phyloP scores from a whole-genome alignment of 2,113 vertebrate genomes.

The Carlito syrichta region DNA sequence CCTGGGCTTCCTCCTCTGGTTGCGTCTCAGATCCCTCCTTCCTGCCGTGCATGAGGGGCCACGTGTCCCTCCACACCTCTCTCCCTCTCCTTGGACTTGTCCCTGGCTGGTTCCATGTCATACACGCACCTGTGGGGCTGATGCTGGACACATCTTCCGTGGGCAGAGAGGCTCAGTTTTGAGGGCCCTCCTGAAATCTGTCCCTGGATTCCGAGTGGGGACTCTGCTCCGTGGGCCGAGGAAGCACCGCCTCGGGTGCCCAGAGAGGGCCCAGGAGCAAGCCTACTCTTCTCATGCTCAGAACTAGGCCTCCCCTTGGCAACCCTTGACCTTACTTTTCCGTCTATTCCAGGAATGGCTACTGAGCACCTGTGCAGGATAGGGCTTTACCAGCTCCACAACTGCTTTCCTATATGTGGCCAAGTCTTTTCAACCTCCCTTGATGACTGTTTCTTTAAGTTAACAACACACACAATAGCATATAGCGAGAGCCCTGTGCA shows the following conservation, averaged over 20 bases:
- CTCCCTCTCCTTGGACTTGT: accelerated
- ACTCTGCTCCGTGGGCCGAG: accelerated
- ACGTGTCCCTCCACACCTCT: accelerated
- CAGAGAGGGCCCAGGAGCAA: not conserved
- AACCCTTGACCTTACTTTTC: not conserved
- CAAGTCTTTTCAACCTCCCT: not conserved
- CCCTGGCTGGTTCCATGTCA: not conserved
- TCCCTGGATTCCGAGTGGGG: not conserved
- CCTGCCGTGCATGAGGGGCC: accelerated
- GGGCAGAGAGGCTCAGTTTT: accelerated
- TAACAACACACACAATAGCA: not conserved
- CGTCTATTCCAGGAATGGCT: not conserved
- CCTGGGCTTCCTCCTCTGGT: not conserved
- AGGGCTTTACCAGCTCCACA: not conserved
- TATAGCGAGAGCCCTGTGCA: not conserved
- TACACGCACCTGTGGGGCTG: not conserved
- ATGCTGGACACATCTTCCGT: accelerated
- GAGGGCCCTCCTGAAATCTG: not conserved
- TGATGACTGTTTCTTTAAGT: not conserved
- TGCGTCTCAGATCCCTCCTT: accelerated
- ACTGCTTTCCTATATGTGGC: not conserved
- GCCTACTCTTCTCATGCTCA: not conserved
- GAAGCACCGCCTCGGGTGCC: not conserved
- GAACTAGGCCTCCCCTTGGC: not conserved
- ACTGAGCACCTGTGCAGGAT: too few species aligned